Base-by-base conservation (phyloP, 2,113 vertebrate genomes). In the Dolichallabes microphthalmus region DNA sequence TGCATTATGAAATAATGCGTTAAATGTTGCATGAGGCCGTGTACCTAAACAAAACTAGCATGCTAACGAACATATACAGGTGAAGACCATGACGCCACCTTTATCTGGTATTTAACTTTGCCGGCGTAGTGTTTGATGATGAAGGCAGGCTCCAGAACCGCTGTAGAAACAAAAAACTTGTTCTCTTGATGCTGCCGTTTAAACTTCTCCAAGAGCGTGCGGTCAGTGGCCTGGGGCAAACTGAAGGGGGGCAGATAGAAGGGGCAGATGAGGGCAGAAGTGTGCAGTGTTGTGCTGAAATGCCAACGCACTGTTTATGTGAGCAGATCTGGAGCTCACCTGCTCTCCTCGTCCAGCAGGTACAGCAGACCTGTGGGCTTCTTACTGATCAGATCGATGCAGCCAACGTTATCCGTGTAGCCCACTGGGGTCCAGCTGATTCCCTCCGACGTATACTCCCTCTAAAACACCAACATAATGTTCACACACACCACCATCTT, bases 91-190 rank as follows among this genome's bases (percentile, higher is more conserved):
- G 53, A n/a, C 66, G n/a, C 0, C 88, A 98, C 98, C 96, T 98
- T 96, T 90, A 98, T 95, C 91, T 97, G 95, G 85, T 99, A 99
- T 84, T 96, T 96, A 82, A 99, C 97, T 75, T 92, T 96, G 20
- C 97, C 97, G 0, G 98, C 96, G 57, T 97, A 99, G 92, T 99
- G 98, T 30, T 91, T 95, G 85, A 99, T 95, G 80, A 96, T 93
- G 89, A 99, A 99, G 0, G 96, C 95, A 0, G 94, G 94, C 82
- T 98, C 95, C 92, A 92, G 91, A 82, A 95, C 94, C 0, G 95
- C 93, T 13, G 96, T 96, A 61, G 93, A 92, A 0, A 96, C 92
- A 91, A 99, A 97, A 88, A 94, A 96, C 6, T 93, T 93, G 89
- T 95, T 96, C 82, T 95, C 93, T 74, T 95, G 95, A 2, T 98